Conservation (phyloP, 2,888 invertebrate genomes). For the Boloria selene region DNA sequence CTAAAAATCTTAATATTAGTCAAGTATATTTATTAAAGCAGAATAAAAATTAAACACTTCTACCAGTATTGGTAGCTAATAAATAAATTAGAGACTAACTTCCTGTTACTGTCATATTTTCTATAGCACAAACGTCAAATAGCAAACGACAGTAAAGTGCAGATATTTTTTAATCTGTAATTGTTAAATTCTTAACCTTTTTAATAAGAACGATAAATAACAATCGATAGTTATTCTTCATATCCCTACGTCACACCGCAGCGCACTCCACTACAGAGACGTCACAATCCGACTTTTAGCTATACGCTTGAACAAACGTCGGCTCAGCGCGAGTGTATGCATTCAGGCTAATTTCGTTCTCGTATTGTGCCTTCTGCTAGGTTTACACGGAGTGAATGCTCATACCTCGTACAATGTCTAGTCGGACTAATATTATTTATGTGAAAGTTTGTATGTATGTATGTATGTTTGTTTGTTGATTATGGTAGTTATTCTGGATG, state of each 20-base stretch:
- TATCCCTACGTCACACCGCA: constrained; percentile 29
- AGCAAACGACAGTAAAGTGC: no score
- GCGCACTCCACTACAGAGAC: constrained; percentile 37
- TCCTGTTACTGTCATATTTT: no score
- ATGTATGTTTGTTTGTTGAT: no score
- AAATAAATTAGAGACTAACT: no score
- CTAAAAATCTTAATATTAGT: no score
- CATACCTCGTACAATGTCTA: constrained; percentile 2
- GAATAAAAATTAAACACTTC: no score
- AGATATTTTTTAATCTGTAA: neutral
- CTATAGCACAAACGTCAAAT: no score
- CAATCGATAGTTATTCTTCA: neutral
- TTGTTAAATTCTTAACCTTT: no score
- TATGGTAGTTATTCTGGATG: no score
- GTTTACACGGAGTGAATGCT: constrained; percentile 2
- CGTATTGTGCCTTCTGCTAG: constrained; percentile 7
- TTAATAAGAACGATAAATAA: constrained; percentile 1
- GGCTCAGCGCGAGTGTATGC: constrained; percentile 28
- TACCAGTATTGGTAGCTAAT: no score
- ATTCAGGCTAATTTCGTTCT: constrained; percentile 35
- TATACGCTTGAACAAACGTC: constrained; percentile 38
- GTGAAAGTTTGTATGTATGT: no score
- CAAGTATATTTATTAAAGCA: no score
- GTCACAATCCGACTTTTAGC: constrained; percentile 41
- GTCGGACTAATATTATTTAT: neutral